phyloP scores from a whole-genome alignment of 2,888 invertebrate species.

The Meghimatium bilineatum region DNA sequence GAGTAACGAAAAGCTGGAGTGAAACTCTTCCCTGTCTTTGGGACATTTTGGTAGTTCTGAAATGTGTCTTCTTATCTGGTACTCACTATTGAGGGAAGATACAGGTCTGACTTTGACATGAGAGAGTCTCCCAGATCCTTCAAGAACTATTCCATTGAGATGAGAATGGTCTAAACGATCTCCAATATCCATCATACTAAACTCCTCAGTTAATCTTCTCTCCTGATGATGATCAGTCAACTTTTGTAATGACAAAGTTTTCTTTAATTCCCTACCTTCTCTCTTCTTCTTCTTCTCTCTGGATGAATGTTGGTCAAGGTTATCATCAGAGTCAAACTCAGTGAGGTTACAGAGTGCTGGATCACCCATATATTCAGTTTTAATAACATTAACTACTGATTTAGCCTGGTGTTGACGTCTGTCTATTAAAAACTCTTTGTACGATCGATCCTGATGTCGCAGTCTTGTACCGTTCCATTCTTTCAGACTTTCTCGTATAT shows the following conservation, averaged over 20 bases:
- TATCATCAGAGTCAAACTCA: conserved; percentile 69
- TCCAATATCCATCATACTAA: conserved; percentile 32
- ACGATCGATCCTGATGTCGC: conserved; percentile 49
- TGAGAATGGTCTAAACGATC: conserved; percentile 57
- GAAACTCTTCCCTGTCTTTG: conserved; percentile 68
- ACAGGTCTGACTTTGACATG: conserved; percentile 42
- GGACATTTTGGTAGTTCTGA: conserved; percentile 60
- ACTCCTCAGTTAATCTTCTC: conserved; percentile 61
- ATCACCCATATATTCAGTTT: conserved; percentile 64
- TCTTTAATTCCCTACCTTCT: conserved; percentile 62
- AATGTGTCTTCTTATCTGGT: conserved; percentile 47
- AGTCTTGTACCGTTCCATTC: conserved; percentile 48
- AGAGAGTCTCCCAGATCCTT: conserved; percentile 62
- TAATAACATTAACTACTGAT: conserved; percentile 60
- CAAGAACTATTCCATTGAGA: conserved; percentile 56
- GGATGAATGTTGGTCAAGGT: conserved; percentile 59
- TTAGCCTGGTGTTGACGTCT: conserved; percentile 53
- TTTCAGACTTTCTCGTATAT: conserved; percentile 56
- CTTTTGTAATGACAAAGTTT: conserved; percentile 61
- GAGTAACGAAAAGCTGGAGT: conserved; percentile 84
- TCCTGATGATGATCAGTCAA: conserved; percentile 61
- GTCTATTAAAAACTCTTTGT: conserved; percentile 57
- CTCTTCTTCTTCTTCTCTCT: conserved; percentile 62
- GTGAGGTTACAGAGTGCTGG: conserved; percentile 62
- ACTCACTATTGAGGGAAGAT: conserved; percentile 38